Evolutionary conservation across 2,888 invertebrate species (phyloP).

Genomic region (Ashinkailepas kermadecensis): DNA sequence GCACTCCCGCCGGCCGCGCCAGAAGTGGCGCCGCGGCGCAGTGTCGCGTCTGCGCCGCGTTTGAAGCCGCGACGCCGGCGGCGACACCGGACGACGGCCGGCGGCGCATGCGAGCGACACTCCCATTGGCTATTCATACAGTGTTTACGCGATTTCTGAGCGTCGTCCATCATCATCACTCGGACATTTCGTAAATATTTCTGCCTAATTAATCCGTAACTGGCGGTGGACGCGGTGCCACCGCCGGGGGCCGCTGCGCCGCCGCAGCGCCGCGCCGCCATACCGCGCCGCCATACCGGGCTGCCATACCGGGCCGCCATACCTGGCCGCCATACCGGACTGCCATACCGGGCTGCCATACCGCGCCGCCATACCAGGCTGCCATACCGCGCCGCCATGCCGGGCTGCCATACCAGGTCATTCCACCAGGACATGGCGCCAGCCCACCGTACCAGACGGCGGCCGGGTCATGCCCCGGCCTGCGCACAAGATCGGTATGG

Average conservation of each 20-base stretch:
- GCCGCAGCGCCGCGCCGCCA: background rate
- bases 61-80: background rate
- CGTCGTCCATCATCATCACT: conserved; percentile 1
- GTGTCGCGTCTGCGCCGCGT: background rate
- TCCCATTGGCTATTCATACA: conserved; percentile 11
- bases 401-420: too few species aligned
- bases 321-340: background rate
- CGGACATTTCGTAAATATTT: conserved; percentile 10
- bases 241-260: background rate
- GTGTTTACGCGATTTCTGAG: background rate
- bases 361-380: too few species aligned
- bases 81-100: background rate
- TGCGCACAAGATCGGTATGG: too few species aligned
- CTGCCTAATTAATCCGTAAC: conserved; percentile 21
- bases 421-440: too few species aligned
- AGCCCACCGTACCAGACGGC: too few species aligned
- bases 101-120: background rate
- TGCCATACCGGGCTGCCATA: too few species aligned
- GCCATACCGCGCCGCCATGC: too few species aligned
- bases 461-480: too few species aligned
- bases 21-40: background rate
- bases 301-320: background rate
- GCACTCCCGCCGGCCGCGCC: background rate
- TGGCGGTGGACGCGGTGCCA: background rate
- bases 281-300: background rate